These are phyloP conservation scores for Protonibea diacanthus DNA, from an alignment of 2,797 vertebrate species.

Conservation along the genomic window DNA sequence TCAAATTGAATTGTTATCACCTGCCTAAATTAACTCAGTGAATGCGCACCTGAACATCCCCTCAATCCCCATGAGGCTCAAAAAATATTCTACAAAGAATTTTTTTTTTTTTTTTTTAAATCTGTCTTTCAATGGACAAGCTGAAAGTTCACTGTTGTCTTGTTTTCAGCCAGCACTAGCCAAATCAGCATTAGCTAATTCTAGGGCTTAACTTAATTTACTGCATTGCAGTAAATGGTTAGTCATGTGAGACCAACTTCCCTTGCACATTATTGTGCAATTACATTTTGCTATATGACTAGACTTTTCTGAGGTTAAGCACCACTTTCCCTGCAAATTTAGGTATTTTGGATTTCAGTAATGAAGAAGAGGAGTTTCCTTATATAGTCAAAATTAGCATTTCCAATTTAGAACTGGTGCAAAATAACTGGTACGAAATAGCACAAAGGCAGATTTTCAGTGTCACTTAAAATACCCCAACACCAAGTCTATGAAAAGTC, in stretches of 20 bases:
- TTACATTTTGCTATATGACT: not conserved
- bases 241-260: not conserved
- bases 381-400: not conserved
- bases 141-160: not conserved
- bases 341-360: not conserved
- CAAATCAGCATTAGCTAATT: not conserved
- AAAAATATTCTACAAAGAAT: not conserved
- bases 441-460: not conserved
- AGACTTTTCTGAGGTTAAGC: not conserved
- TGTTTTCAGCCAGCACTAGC: not conserved
- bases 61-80: not conserved
- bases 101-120: not conserved
- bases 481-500: not conserved
- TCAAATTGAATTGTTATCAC: not conserved
- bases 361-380: conserved; percentile 2
- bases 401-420: not conserved
- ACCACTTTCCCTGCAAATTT: not conserved
- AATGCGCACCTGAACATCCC: not conserved
- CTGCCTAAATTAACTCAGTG: not conserved
- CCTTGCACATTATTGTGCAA: not conserved
- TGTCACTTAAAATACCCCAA: not conserved
- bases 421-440: not conserved
- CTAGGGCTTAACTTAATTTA: not conserved
- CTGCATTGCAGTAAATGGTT: not conserved
- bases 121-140: not conserved